Base-by-base conservation (phyloP, 2,888 invertebrate species). In the Blastobasis adustella region DNA sequence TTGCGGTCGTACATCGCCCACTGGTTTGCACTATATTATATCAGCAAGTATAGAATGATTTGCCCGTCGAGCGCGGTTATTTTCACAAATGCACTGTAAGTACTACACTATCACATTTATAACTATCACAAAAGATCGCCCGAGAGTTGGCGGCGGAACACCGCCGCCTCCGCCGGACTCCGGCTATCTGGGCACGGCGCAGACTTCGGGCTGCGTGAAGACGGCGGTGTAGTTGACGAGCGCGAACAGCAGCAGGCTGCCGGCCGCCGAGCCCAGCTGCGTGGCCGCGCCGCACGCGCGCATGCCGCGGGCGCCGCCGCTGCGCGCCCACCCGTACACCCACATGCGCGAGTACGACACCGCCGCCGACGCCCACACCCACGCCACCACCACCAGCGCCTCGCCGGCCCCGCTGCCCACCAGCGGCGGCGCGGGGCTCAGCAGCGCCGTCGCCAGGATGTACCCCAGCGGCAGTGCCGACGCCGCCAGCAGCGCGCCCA, bases 271-370 rank as follows among this genome's bases (percentile, higher is more conserved):
- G 57, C 96, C 96, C 7, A 92, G 73, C 83, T 96, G 96, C 6
- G 94, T 93, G 49, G 91, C 88, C 6, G 90, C 92, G 45, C 96
- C 96, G 65, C 92, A 92, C 82, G 93, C 93, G 55, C 95, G 93
- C 67, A 96, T 88, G 47, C 94, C 95, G 53, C 90, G 90, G 55
- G 93, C 93, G 37, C 95, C 95, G 62, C 93, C 92, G 10, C 83
- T 80, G 43, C 95, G 89, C 81, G 95, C 93, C 62, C 94, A 89
- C 3, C 92, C 92, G 56, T 94, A 95, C 60, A 95, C 92, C 71
- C 92, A 92, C 75, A 96, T 92, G 83, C 95, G 95, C 36, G 93
- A 91, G 76, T 94, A 96, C 60, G 95, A 94, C 60, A 94, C 90
- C 37, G 92, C 71, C 40, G 92, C 94, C 39, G 90, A 82, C 45